Evolutionary conservation across 2,113 vertebrate species (phyloP).

Genomic region (Motacilla tschutschensis): DNA sequence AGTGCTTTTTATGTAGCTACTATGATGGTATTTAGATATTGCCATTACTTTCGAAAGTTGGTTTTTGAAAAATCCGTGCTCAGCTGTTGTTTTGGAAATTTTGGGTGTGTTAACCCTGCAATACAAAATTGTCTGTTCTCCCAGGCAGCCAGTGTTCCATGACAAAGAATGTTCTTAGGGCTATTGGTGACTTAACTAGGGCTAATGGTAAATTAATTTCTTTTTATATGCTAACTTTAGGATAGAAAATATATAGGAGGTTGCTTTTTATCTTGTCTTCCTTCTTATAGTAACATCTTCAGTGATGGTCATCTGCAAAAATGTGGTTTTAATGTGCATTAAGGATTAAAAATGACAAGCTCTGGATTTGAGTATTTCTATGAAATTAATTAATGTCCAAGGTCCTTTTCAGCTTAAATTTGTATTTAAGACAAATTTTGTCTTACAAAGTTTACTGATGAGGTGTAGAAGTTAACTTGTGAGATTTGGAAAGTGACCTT

Average conservation of each 20-base stretch:
- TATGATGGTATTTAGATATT: neutral
- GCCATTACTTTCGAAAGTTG: neutral
- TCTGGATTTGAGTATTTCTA: neutral
- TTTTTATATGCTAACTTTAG: neutral
- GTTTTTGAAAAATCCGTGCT: neutral
- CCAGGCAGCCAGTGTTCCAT: neutral
- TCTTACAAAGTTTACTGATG: neutral
- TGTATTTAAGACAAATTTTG: neutral
- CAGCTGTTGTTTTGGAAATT: neutral
- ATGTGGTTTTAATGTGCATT: neutral
- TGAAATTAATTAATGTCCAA: neutral
- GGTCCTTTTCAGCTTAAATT: neutral
- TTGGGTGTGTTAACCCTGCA: neutral
- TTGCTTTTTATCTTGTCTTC: neutral
- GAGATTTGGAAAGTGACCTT: neutral
- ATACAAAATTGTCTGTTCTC: neutral
- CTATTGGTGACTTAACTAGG: neutral
- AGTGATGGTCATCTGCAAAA: neutral
- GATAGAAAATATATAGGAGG: neutral
- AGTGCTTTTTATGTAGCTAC: neutral
- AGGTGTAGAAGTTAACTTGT: neutral
- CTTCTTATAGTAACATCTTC: neutral
- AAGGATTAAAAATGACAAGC: neutral
- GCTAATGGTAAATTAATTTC: neutral
- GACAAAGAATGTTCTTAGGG: neutral